Conservation (phyloP, 2,888 invertebrate genomes). For the Eristalinus sepulchralis region DNA sequence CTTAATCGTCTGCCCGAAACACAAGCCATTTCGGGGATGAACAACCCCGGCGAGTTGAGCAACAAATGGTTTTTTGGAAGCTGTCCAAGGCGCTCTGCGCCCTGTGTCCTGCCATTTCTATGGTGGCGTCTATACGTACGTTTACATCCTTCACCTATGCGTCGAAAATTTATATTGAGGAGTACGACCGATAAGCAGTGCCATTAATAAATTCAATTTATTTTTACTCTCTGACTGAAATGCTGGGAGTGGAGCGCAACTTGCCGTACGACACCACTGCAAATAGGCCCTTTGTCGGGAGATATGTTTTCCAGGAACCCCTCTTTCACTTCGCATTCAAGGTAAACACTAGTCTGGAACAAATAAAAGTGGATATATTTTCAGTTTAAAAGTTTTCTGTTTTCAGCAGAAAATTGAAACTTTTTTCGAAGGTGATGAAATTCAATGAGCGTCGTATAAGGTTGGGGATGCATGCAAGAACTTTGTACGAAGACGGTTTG, state of each 20-base stretch:
- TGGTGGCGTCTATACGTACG: constrained; percentile 1
- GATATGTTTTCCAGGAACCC: not conserved
- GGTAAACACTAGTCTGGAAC: constrained; percentile 33
- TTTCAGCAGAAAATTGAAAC: constrained; percentile 64
- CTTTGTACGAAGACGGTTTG: constrained; percentile 31
- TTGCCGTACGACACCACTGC: not conserved
- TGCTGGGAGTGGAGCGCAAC: not conserved
- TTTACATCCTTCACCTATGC: constrained; percentile 4
- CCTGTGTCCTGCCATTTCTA: constrained; percentile 53
- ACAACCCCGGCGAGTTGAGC: constrained; percentile 70
- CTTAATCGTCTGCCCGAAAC: not conserved
- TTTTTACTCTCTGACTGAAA: constrained; percentile 36
- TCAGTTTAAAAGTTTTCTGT: constrained; percentile 68
- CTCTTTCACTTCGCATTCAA: constrained; percentile 38
- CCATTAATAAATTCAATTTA: constrained; percentile 73
- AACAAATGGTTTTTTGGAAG: constrained; percentile 78
- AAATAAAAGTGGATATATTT: constrained; percentile 47
- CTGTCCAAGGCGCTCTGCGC: constrained; percentile 74
- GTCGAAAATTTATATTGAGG: constrained; percentile 38
- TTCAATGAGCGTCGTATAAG: constrained; percentile 57
- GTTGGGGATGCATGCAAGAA: constrained; percentile 13
- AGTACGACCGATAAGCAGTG: constrained; percentile 72
- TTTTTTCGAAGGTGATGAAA: constrained; percentile 67
- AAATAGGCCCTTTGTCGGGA: constrained; percentile 40
- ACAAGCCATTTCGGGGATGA: not conserved